Percentiles rank a stretch among this genome's conserved stretches.
Evolutionary conservation across 2,113 vertebrate species (phyloP).

Genomic region (Bubalus kerabau): DNA sequence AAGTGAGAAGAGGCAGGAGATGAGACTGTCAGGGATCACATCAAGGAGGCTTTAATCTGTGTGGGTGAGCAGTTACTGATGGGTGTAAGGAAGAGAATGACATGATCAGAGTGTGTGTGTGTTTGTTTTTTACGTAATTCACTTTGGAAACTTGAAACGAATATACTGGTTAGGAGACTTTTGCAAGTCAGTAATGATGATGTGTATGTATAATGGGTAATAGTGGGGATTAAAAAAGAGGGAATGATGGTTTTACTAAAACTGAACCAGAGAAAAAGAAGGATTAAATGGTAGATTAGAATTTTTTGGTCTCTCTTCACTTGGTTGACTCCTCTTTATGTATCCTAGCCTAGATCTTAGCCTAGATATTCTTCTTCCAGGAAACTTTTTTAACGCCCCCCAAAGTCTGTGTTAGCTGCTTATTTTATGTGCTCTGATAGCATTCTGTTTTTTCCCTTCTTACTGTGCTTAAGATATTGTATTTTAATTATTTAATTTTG

Average conservation of each 20-base stretch:
- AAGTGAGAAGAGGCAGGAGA: background rate
- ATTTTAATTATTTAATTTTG: slow-evolving; percentile 11
- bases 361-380: background rate
- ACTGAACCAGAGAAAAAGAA: background rate
- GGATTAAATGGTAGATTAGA: background rate
- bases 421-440: background rate
- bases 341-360: background rate
- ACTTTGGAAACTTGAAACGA: background rate
- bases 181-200: background rate
- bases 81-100: background rate
- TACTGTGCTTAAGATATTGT: background rate
- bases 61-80: background rate
- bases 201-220: background rate
- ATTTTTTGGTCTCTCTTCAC: background rate
- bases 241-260: background rate
- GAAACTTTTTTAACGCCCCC: background rate
- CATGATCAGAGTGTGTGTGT: background rate
- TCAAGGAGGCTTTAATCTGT: background rate
- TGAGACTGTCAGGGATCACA: background rate
- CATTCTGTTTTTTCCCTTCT: background rate
- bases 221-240: background rate
- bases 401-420: background rate
- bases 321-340: background rate
- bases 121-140: background rate
- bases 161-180: background rate